These are phyloP conservation scores for Sphaeramia orbicularis DNA, from an alignment of 2,797 vertebrate species.

Conservation along the genomic window DNA sequence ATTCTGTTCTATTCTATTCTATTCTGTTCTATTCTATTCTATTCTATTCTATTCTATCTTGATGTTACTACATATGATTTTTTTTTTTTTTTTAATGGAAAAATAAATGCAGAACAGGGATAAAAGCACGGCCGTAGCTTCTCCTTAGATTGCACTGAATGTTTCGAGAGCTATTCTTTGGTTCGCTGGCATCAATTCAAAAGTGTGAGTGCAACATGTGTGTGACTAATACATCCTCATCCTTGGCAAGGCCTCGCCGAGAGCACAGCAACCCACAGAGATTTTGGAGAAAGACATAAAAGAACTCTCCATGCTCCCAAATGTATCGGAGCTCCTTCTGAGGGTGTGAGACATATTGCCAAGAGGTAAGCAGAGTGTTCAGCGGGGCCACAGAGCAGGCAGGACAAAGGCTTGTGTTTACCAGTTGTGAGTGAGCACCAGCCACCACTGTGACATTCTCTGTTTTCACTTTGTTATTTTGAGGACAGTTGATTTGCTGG, in stretches of 20 bases:
- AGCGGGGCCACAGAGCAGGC: constrained; percentile 15
- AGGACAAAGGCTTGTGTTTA: constrained; percentile 13
- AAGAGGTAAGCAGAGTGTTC: constrained; percentile 36
- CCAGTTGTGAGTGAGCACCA: not conserved
- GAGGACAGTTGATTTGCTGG: no score
- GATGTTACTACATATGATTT: no score
- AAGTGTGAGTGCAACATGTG: constrained; percentile 52
- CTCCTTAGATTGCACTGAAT: constrained; percentile 31
- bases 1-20: no score
- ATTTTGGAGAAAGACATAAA: constrained; percentile 55
- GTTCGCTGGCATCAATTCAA: constrained; percentile 44
- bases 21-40: no score
- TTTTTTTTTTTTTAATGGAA: no score
- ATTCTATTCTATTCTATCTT: no score
- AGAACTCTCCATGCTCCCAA: constrained; percentile 27
- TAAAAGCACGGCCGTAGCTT: not conserved
- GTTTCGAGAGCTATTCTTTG: constrained; percentile 34
- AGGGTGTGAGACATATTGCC: constrained; percentile 39
- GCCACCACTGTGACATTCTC: not conserved
- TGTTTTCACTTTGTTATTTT: not conserved
- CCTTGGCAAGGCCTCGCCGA: constrained; percentile 35
- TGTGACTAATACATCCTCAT: constrained; percentile 65
- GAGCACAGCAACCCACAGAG: constrained; percentile 57
- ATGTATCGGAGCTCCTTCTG: constrained; percentile 49
- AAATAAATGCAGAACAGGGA: not conserved